phyloP scores from a whole-genome alignment of 2,888 invertebrate species.

The Eumerus sabulonum region DNA sequence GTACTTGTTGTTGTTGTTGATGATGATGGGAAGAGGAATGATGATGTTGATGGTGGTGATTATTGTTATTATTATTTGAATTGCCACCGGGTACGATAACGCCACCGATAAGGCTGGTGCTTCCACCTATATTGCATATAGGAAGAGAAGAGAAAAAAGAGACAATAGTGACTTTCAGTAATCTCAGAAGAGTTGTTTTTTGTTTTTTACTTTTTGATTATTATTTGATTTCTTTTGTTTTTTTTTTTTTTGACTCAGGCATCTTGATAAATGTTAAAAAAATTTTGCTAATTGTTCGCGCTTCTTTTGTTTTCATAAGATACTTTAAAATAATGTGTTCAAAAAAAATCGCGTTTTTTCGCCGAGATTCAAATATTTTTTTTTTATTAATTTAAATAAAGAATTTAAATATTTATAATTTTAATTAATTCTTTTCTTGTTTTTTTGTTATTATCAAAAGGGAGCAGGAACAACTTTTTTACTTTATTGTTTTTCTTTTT shows the following conservation, averaged over 20 bases:
- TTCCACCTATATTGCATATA: conserved; percentile 79
- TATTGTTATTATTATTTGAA: conserved; percentile 76
- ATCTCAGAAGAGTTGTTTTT: conserved; percentile 71
- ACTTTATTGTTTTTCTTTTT: conserved; percentile 7
- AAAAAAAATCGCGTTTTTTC: conserved; percentile 51
- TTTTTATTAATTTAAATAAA: conserved; percentile 46
- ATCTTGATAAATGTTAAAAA: conserved; percentile 65
- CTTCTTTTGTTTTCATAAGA: conserved; percentile 8
- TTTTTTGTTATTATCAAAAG: conserved; percentile 32
- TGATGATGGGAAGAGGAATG: conserved; percentile 75
- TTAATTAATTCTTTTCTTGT: conserved; percentile 47
- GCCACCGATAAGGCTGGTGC: conserved; percentile 79
- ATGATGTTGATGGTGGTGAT: conserved; percentile 74
- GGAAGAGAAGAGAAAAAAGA: conserved; percentile 80
- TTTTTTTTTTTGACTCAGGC: conserved; percentile 69
- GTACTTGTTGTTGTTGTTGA: conserved; percentile 71
- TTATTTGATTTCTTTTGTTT: conserved; percentile 63
- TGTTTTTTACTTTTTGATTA: conserved; percentile 69
- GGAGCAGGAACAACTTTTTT: conserved; percentile 61
- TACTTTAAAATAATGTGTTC: conserved; percentile 23
- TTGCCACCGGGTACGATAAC: conserved; percentile 79
- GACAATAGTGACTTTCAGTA: conserved; percentile 80
- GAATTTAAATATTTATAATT: conserved; percentile 33
- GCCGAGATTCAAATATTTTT: conserved; percentile 37
- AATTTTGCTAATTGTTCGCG: conserved; percentile 65